phyloP scores from a whole-genome alignment of 2,113 vertebrate genomes.

The Nanorana parkeri region DNA sequence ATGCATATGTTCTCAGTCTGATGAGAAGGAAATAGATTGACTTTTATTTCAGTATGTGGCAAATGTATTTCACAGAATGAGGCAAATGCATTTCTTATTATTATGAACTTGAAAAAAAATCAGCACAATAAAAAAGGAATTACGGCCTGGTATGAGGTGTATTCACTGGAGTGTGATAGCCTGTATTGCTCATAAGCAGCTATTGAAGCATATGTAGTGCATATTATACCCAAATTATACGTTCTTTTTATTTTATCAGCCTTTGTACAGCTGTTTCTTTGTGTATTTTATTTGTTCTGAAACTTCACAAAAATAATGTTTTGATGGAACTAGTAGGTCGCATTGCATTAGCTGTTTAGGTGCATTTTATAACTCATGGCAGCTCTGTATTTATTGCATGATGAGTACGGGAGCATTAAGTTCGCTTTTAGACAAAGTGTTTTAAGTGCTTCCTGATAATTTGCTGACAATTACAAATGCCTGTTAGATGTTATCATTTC shows the following conservation, averaged over 20 bases:
- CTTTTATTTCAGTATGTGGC: slow-evolving; percentile 31
- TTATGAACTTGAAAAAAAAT: slow-evolving; percentile 40
- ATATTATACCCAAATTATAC: slow-evolving; percentile 42
- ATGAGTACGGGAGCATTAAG: neutral
- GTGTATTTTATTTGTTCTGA: neutral
- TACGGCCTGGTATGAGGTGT: slow-evolving; percentile 41
- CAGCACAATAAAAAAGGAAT: slow-evolving; percentile 49
- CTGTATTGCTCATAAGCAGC: slow-evolving; percentile 35
- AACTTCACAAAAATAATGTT: slow-evolving; percentile 35
- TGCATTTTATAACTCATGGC: neutral
- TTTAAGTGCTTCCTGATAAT: slow-evolving; percentile 15
- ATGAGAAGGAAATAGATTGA: slow-evolving; percentile 3
- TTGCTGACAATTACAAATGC: slow-evolving; percentile 22
- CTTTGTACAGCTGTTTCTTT: slow-evolving; percentile 13
- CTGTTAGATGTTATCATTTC: slow-evolving; percentile 9
- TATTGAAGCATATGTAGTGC: slow-evolving; percentile 24
- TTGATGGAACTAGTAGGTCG: slow-evolving; percentile 12
- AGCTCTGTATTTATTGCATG: slow-evolving; percentile 29
- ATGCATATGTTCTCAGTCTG: slow-evolving; percentile 13
- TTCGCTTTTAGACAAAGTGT: slow-evolving; percentile 1
- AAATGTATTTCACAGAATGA: slow-evolving; percentile 28
- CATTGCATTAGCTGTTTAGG: slow-evolving; percentile 10
- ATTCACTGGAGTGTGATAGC: slow-evolving; percentile 40
- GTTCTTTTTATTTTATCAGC: slow-evolving; percentile 36
- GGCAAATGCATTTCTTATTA: slow-evolving; percentile 46